Evolutionary conservation across 2,113 vertebrate genomes (phyloP).

Genomic region (Enhydra lutris): DNA sequence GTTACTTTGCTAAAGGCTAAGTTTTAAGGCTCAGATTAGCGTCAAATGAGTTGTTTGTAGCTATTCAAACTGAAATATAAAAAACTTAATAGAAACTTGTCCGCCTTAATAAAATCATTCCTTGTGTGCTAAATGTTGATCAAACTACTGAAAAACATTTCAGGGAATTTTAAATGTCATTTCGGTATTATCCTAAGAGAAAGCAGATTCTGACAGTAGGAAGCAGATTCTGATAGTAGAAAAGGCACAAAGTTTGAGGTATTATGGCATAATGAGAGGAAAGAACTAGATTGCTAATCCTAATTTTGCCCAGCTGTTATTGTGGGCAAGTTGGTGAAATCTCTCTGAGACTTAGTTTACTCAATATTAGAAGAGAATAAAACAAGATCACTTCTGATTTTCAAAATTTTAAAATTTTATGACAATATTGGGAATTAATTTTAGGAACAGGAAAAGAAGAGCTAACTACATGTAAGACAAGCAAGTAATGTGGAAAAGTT

Average conservation of each 20-base stretch:
- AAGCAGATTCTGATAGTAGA: background rate
- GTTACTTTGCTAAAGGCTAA: background rate
- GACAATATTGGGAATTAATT: slow-evolving; percentile 1
- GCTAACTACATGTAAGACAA: background rate
- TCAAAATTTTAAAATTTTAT: slow-evolving; percentile 43
- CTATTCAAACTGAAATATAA: slow-evolving; percentile 38
- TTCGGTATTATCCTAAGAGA: background rate
- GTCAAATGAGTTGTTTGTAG: background rate
- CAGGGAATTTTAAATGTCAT: slow-evolving; percentile 19
- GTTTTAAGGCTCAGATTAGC: slow-evolving; percentile 18
- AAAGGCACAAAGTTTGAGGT: slow-evolving; percentile 22
- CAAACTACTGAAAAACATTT: slow-evolving; percentile 14
- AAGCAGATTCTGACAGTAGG: background rate
- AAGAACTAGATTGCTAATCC: background rate
- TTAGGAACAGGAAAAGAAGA: background rate
- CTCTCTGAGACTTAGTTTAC: background rate
- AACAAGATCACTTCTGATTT: slow-evolving; percentile 20
- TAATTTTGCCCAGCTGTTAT: slow-evolving; percentile 3
- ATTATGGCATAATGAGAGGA: background rate
- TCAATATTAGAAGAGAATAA: slow-evolving; percentile 10
- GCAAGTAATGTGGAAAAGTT: slow-evolving; percentile 31
- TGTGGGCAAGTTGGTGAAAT: background rate
- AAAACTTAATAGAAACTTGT: slow-evolving; percentile 21
- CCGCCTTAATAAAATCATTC: background rate
- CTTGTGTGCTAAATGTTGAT: slow-evolving; percentile 9